These are phyloP conservation scores for Tragelaphus buxtoni DNA, from an alignment of 2,113 vertebrate genomes.

Conservation along the genomic window DNA sequence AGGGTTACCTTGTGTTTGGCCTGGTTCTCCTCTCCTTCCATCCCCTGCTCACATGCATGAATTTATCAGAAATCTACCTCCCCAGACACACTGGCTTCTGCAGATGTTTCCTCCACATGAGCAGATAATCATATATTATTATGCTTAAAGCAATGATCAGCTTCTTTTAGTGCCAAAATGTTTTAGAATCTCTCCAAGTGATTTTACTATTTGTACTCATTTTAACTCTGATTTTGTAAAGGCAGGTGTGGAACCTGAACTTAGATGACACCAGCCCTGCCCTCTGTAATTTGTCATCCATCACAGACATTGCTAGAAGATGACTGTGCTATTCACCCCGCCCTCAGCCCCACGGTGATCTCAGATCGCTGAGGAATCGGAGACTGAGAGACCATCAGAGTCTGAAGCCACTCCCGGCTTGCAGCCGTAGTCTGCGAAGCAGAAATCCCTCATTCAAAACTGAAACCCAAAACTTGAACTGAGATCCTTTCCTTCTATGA, in stretches of 20 bases:
- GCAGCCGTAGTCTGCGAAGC: not conserved
- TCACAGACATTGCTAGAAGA: not conserved
- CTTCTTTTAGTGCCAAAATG: not conserved
- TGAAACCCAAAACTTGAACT: not conserved
- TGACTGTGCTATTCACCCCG: not conserved
- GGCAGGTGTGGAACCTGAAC: not conserved
- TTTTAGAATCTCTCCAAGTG: not conserved
- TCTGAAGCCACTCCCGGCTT: not conserved
- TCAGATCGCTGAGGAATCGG: not conserved
- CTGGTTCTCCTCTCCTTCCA: not conserved
- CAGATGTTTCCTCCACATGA: not conserved
- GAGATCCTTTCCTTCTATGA: not conserved
- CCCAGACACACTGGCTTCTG: not conserved
- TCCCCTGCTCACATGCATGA: rapidly evolving
- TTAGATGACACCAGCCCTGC: too few relatives aligned
- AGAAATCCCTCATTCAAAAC: not conserved
- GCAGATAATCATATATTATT: not conserved
- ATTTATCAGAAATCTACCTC: not conserved
- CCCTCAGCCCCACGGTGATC: rapidly evolving
- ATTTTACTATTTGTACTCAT: not conserved
- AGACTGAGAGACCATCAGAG: not conserved
- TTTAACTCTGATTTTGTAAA: not conserved
- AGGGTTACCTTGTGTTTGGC: not conserved
- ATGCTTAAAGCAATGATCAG: not conserved
- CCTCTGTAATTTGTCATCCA: not conserved